phyloP scores from a whole-genome alignment of 2,888 invertebrate species.

The Cacoxenus indagator region DNA sequence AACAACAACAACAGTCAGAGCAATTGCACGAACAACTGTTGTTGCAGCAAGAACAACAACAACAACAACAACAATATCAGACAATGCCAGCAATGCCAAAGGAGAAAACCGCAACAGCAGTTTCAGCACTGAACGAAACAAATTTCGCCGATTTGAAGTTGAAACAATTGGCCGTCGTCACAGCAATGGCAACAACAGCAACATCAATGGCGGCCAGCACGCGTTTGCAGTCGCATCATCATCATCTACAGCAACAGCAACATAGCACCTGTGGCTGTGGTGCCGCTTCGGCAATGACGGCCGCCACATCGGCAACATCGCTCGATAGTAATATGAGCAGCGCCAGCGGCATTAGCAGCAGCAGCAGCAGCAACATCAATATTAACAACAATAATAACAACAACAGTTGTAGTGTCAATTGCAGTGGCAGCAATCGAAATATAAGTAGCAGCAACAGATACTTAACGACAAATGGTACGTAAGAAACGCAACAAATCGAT shows the following conservation, averaged over 20 bases:
- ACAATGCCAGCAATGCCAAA: slow-evolving; percentile 71
- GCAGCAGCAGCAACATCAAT: slow-evolving; percentile 26
- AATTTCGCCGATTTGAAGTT: slow-evolving; percentile 65
- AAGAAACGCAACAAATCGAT: slow-evolving; percentile 31
- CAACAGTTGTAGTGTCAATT: slow-evolving; percentile 42
- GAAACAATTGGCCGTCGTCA: slow-evolving; percentile 53
- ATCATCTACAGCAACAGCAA: slow-evolving; percentile 47
- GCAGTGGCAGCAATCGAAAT: slow-evolving; percentile 27
- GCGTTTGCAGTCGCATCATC: slow-evolving; percentile 38
- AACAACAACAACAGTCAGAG: slow-evolving; percentile 29
- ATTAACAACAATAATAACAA: slow-evolving; percentile 48
- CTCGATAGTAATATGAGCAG: slow-evolving; percentile 44
- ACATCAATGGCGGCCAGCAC: slow-evolving; percentile 37
- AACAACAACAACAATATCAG: slow-evolving; percentile 31
- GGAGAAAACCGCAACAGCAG: slow-evolving; percentile 68
- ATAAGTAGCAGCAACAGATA: slow-evolving; percentile 49
- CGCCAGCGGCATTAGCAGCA: slow-evolving; percentile 23
- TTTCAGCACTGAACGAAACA: slow-evolving; percentile 64
- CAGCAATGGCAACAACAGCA: slow-evolving; percentile 50
- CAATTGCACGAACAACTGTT: slow-evolving; percentile 29
- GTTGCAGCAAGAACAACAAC: slow-evolving; percentile 35
- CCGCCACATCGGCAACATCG: slow-evolving; percentile 34
- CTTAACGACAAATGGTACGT: slow-evolving; percentile 58
- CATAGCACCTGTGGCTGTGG: slow-evolving; percentile 55
- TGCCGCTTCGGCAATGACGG: slow-evolving; percentile 45